phyloP scores from a whole-genome alignment of 2,888 invertebrate species.

The Hylaea fasciaria region DNA sequence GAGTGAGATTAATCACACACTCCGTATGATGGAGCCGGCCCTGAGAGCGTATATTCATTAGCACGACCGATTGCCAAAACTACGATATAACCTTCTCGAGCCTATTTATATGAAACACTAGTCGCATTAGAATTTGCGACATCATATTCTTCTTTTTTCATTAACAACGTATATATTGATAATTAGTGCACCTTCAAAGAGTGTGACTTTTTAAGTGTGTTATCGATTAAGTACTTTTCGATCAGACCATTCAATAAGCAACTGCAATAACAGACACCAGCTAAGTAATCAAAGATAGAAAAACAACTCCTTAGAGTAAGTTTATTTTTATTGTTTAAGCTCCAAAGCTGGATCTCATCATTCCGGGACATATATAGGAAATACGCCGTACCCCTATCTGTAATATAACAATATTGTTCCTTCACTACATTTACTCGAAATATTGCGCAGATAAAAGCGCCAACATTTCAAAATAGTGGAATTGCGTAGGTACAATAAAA shows the following conservation, averaged over 20 bases:
- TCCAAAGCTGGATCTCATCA: slow-evolving; percentile 10
- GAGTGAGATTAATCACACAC: slow-evolving; percentile 77
- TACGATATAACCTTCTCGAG: slow-evolving; percentile 20
- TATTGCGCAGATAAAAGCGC: slow-evolving; percentile 43
- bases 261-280: not conserved
- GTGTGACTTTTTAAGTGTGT: not conserved
- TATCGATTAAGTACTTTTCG: not conserved
- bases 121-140: not conserved
- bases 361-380: slow-evolving; percentile 21
- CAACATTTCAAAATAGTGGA: slow-evolving; percentile 55
- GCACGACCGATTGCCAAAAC: slow-evolving; percentile 56
- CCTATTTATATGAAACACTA: not conserved
- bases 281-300: not conserved
- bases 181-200: not conserved
- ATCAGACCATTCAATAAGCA: too few species aligned
- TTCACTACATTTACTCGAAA: slow-evolving; percentile 37
- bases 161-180: not conserved
- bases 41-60: slow-evolving; percentile 75
- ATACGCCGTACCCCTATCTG: slow-evolving; percentile 22
- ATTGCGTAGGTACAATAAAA: slow-evolving; percentile 48
- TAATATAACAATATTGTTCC: slow-evolving; percentile 17
- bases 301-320: slow-evolving; percentile 4
- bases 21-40: slow-evolving; percentile 68
- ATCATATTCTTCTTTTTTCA: not conserved
- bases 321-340: slow-evolving; percentile 7